Percentiles rank a stretch among this genome's conserved stretches.
Conservation (phyloP, 35 echinoderm and acorn worm species). For the Apostichopus californicus region DNA sequence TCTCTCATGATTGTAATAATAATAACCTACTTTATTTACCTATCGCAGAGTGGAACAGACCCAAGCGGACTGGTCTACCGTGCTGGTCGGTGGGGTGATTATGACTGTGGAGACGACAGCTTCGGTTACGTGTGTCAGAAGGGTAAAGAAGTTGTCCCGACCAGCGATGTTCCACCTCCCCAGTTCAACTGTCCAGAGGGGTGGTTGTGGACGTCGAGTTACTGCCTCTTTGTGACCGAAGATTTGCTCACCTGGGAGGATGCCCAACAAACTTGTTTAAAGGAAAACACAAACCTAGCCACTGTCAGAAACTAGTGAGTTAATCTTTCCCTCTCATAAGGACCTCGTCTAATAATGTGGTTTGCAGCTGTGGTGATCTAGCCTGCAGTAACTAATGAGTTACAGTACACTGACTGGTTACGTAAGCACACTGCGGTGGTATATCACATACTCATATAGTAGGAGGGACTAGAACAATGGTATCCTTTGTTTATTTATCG, state of each 20-base stretch:
- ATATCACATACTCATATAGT: too few species aligned
- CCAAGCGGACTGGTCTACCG: slow-evolving; percentile 40
- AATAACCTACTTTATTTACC: neutral
- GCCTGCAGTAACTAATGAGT: too few species aligned
- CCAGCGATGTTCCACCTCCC: slow-evolving; percentile 67
- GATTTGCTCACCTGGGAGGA: slow-evolving; percentile 53
- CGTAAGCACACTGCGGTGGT: too few species aligned
- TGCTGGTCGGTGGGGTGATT: slow-evolving; percentile 73
- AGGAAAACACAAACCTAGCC: slow-evolving; percentile 50
- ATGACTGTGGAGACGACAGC: slow-evolving; percentile 51
- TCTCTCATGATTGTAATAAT: neutral
- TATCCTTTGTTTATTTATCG: too few species aligned
- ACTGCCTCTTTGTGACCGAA: slow-evolving; percentile 54
- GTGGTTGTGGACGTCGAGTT: slow-evolving; percentile 54
- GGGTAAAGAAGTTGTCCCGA: slow-evolving; percentile 38
- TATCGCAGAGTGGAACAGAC: slow-evolving; percentile 66
- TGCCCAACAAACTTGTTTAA: slow-evolving; percentile 26
- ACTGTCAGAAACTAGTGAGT: slow-evolving; percentile 57
- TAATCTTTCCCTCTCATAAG: too few species aligned
- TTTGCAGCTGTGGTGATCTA: too few species aligned
- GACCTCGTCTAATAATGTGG: too few species aligned
- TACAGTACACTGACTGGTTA: too few species aligned
- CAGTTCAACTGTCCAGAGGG: slow-evolving; percentile 59
- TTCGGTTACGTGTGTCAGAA: slow-evolving; percentile 75
- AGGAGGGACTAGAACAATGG: too few species aligned